phyloP scores from a whole-genome alignment of 2,888 invertebrate species.

The Drosophila helvetica region DNA sequence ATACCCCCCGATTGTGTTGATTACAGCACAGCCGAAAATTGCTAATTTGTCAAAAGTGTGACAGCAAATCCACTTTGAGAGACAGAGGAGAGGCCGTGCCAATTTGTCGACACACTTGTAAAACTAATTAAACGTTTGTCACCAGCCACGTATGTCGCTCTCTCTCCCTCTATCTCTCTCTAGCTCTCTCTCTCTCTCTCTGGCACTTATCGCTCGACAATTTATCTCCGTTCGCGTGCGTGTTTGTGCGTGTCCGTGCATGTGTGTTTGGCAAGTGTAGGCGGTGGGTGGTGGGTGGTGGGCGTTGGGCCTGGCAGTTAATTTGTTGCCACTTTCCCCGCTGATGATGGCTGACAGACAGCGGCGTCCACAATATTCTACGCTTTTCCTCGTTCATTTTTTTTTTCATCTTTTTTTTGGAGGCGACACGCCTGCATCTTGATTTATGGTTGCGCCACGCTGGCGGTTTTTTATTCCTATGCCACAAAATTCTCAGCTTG shows the following conservation, averaged over 20 bases:
- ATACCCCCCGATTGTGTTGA: not conserved
- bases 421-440: conserved; percentile 51
- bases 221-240: conserved; percentile 38
- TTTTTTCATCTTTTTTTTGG: conserved; percentile 10
- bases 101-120: conserved; percentile 55
- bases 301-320: conserved; percentile 44
- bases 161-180: not conserved
- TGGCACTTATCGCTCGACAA: conserved; percentile 37
- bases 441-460: conserved; percentile 67
- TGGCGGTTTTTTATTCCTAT: conserved; percentile 32
- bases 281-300: conserved; percentile 19
- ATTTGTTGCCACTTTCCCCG: conserved; percentile 54
- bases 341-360: conserved; percentile 58
- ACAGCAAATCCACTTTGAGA: conserved; percentile 34
- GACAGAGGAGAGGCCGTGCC: conserved; percentile 32
- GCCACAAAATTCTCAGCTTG: conserved; percentile 35
- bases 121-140: conserved; percentile 68
- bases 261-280: conserved; percentile 25
- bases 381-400: not conserved
- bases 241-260: conserved; percentile 1
- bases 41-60: conserved; percentile 26
- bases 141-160: conserved; percentile 44
- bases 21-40: conserved; percentile 20
- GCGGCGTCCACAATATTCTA: conserved; percentile 23
- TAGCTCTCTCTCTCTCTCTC: not conserved